phyloP scores from a whole-genome alignment of 2,888 invertebrate genomes.

The Papilio demoleus region DNA sequence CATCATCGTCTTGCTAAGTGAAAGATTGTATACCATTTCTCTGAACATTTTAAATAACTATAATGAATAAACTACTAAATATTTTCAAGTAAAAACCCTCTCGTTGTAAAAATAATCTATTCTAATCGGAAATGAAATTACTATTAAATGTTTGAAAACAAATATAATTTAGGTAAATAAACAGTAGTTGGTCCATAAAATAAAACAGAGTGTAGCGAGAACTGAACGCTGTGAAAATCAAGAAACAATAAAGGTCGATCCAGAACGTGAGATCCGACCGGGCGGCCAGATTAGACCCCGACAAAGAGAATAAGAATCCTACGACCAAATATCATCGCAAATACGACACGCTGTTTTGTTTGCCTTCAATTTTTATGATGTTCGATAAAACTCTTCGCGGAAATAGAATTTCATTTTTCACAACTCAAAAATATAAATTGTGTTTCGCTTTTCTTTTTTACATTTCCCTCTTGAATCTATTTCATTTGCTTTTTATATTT shows the following conservation, averaged over 20 bases:
- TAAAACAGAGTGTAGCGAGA: conserved; percentile 29
- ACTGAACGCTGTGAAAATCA: conserved; percentile 58
- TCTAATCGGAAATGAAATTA: too few relatives aligned
- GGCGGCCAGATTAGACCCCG: conserved; percentile 70
- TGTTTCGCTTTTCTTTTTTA: conserved; percentile 2
- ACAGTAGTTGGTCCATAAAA: conserved; percentile 28
- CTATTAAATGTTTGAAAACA: background rate
- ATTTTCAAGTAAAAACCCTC: conserved; percentile 24
- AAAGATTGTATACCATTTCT: too few relatives aligned
- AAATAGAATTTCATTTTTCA: conserved; percentile 46
- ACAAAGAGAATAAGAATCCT: conserved; percentile 74
- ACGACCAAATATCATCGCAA: conserved; percentile 72
- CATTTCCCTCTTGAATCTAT: conserved; percentile 1
- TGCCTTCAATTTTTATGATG: conserved; percentile 77
- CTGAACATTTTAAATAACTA: background rate
- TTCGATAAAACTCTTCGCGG: conserved; percentile 59
- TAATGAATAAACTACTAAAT: background rate
- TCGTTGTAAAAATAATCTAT: conserved; percentile 49
- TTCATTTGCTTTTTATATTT: conserved; percentile 8
- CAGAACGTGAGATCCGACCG: conserved; percentile 71
- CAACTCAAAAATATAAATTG: conserved; percentile 6
- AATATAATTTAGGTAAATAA: conserved; percentile 5
- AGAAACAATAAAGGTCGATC: conserved; percentile 71
- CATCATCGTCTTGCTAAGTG: too few relatives aligned
- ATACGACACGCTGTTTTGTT: conserved; percentile 71